Evolutionary conservation across 2,888 invertebrate species (phyloP), one percentile per base, ranked within the genome.

Genomic region (Melieria picta): DNA sequence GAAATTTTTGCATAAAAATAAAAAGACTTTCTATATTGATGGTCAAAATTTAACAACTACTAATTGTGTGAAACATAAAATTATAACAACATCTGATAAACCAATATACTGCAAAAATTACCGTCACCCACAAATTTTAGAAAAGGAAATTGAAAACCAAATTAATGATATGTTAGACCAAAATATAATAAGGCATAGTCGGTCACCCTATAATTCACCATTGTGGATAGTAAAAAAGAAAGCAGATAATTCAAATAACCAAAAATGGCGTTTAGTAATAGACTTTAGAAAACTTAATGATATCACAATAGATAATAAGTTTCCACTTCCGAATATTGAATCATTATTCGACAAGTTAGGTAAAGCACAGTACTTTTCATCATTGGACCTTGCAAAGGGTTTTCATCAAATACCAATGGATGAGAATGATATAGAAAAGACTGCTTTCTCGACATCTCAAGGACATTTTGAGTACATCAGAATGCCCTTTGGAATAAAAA

Each of bases 81-180:
- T 74, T 7, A 66, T 64, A 45, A 72, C 74, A 0, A 68, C 56
- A 5, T 56, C 74, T 48, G 61, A 74, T 48, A 60, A 65, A 45
- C 70, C 72, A 9, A 71, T 74, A 13, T 74, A 69, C 46, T 64
- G 66, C 0, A 75, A 69, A n/a, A 64, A 69, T 45, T 76, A 75
- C 30, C 57, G 73, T 0, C 61, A 70, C 52, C 64, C 70, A 46
- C 48, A 75, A n/a, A n/a, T n/a, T n/a, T n/a, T n/a, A n/a, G 68
- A 56, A n/a, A 42, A 63, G 11, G 69, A 72, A 13, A 55, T 73
- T 30, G 58, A 45, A 57, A 13, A 46, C 42, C 50, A 57, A n/a
- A 11, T 46, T 58, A 43, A 63, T 5, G 57, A 70, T 10, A 73
- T 73, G 73, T 50, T 75, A 47, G 42, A 66, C 2, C 70, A 72